A percentile compares a stretch with the other conserved stretches of the same genome.
Evolutionary conservation across 2,113 vertebrate species (phyloP).

Genomic region (Syngnathus typhle): DNA sequence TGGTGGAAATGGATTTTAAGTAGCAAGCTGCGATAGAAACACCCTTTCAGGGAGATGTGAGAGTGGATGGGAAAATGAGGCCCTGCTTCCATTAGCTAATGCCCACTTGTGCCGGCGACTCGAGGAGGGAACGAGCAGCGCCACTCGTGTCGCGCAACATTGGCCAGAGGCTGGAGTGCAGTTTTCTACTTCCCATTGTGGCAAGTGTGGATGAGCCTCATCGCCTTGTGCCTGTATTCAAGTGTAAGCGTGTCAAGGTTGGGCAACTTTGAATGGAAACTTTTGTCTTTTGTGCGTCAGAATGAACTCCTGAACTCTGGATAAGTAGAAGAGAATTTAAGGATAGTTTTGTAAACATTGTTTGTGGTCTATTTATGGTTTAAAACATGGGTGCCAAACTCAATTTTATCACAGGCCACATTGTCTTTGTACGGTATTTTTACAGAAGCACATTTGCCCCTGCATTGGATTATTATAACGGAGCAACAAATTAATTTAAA

Average conservation of each 20-base stretch:
- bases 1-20: slow-evolving; percentile 71
- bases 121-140: slow-evolving; percentile 27
- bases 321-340: no score
- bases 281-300: not conserved
- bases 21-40: slow-evolving; percentile 54
- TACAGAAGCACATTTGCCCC: no score
- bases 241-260: not conserved
- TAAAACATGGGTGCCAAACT: no score
- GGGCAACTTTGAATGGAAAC: not conserved
- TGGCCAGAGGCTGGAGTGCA: not conserved
- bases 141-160: slow-evolving; percentile 28
- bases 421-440: no score
- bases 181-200: not conserved
- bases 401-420: no score
- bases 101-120: slow-evolving; percentile 62
- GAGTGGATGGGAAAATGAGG: slow-evolving; percentile 51
- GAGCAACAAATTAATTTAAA: no score
- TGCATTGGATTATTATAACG: no score
- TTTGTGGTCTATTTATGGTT: no score
- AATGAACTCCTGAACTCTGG: not conserved
- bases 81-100: slow-evolving; percentile 74
- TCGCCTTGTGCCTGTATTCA: not conserved
- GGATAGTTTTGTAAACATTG: no score
- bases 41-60: slow-evolving; percentile 37
- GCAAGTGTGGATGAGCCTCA: not conserved